These are phyloP conservation scores for Sycophaga agraensis DNA, from an alignment of 1,140 invertebrate genomes.

Conservation along the genomic window DNA sequence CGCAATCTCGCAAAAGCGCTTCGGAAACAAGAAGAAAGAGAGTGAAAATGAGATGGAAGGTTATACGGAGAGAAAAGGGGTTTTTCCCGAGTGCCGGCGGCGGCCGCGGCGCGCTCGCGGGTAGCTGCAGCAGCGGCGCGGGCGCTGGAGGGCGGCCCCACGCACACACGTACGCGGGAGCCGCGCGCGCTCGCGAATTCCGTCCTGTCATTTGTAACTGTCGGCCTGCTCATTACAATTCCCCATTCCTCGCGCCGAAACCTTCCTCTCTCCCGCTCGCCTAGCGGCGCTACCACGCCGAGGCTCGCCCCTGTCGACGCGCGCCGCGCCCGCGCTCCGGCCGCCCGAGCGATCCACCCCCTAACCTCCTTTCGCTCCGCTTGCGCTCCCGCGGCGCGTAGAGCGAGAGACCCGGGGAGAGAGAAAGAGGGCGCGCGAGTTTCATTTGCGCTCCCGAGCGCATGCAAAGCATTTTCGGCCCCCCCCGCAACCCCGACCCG, in stretches of 20 bases:
- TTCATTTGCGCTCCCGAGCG: constrained; percentile 31
- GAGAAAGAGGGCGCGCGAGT: constrained; percentile 13
- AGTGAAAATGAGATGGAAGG: constrained; percentile 28
- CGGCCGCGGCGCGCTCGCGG: constrained; percentile 43
- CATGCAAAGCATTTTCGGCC: constrained; percentile 27
- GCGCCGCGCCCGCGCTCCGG: constrained; percentile 9
- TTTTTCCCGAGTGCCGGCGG: constrained; percentile 22
- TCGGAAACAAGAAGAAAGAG: constrained; percentile 19
- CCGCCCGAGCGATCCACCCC: constrained; percentile 21
- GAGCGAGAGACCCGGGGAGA: not conserved
- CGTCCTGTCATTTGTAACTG: constrained; percentile 61
- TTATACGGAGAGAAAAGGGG: constrained; percentile 28
- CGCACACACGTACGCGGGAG: no score
- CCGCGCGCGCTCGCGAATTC: constrained; percentile 57
- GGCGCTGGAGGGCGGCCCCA: no score
- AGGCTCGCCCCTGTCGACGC: constrained; percentile 20
- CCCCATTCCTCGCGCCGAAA: constrained; percentile 53
- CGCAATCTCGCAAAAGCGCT: constrained; percentile 27
- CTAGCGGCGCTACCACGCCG: constrained; percentile 7
- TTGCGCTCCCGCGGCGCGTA: constrained; percentile 7
- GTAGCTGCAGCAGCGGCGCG: constrained; percentile 12
- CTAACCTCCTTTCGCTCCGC: constrained; percentile 25
- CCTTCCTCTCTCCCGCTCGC: constrained; percentile 31
- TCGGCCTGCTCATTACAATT: constrained; percentile 60
- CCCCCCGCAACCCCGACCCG: no score